Percentiles rank a stretch among this genome's conserved stretches.
Evolutionary conservation across 2,113 vertebrate genomes (phyloP).

Genomic region (Melanerpes formicivorus): DNA sequence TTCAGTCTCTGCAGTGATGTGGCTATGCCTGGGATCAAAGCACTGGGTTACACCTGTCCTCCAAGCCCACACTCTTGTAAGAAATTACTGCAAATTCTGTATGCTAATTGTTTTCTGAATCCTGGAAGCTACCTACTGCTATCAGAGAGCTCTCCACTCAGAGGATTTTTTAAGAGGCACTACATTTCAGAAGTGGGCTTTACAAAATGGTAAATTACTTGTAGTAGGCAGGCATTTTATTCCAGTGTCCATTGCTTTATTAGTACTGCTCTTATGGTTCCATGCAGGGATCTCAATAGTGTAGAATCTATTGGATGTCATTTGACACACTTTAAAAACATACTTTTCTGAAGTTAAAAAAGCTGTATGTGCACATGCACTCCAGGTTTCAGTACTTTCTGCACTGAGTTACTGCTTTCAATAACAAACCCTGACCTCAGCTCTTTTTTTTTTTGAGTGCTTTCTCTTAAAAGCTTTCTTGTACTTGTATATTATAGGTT

Average conservation of each 20-base stretch:
- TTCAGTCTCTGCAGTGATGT: not conserved
- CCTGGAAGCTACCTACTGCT: not conserved
- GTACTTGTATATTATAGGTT: not conserved
- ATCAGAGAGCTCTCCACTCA: not conserved
- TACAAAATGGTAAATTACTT: not conserved
- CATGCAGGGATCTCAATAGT: not conserved
- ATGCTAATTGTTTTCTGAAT: not conserved
- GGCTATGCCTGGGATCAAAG: not conserved
- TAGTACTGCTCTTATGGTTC: not conserved
- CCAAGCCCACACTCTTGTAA: accelerated
- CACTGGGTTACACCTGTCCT: not conserved
- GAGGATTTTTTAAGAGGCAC: not conserved
- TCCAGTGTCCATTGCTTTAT: not conserved
- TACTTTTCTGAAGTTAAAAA: not conserved
- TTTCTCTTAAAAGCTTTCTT: not conserved
- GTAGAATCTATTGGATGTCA: not conserved
- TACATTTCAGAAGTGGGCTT: not conserved
- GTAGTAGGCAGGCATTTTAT: not conserved
- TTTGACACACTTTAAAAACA: not conserved
- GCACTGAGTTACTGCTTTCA: not conserved
- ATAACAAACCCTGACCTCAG: not conserved
- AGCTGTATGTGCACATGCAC: not conserved
- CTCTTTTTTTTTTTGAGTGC: not conserved
- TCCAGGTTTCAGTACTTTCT: not conserved
- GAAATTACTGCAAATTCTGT: not conserved